Base-by-base conservation (phyloP, 2,888 invertebrate species). In the Agrilus mali region DNA sequence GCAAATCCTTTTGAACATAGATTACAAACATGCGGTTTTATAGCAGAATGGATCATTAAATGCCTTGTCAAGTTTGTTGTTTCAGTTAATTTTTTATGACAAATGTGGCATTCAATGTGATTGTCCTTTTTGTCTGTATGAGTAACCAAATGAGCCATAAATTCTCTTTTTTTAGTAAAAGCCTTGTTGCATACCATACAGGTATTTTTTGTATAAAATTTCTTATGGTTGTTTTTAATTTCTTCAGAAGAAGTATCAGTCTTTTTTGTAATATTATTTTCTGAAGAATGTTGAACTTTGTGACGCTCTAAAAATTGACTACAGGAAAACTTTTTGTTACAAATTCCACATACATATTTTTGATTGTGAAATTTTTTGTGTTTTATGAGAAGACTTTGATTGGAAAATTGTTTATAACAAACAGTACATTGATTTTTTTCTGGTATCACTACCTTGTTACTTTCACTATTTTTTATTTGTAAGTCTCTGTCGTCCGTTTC, bases 1-100 rank as follows among this genome's bases (percentile, higher is more conserved):
- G 74, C 68, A 53, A 74, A 80, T 1, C 66, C 67, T 53, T 77
- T 78, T 2, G 70, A 62, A 53, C 80, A 80, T 36, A 71, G 60
- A 5, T 63, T 62, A 58, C 81, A 81, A 39, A 66, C 64, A 47
- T 68, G 70, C 0, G 70, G 69, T 44, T 70, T 72, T 2, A 69
- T 65, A n/a, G 68, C 60, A 4, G 64, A 66, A 53, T 80, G 79
- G 20, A 72, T 63, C 51, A 71, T 72, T 53, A 66, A 63, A 52
- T 73, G 72, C 12, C 66, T 61, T 4, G 70, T 66, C 0, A 78
- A 58, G 3, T 74, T 72, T 39, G 71, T 67, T 36, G 66, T 64
- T 51, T 73, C 75, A 4, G 57, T 62, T 54, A 75, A 78, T 17
- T 62, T 64, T 51, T 69, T 64, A n/a, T 66, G 60, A 58, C 79